Evolutionary conservation across 1,140 invertebrate species (phyloP).

Genomic region (Halesus radiatus): DNA sequence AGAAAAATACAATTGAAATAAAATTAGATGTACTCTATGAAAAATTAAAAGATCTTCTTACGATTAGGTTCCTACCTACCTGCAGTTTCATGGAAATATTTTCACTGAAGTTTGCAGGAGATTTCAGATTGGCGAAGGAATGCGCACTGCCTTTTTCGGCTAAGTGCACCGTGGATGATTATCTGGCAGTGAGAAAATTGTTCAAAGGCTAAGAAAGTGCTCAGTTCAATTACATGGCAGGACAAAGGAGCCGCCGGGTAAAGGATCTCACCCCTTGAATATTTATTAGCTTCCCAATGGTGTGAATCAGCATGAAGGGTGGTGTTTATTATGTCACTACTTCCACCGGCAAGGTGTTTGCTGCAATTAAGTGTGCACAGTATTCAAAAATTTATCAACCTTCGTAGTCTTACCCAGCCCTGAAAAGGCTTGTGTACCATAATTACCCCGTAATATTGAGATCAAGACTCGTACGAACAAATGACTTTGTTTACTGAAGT

Average conservation of each 20-base stretch:
- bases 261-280: constrained; percentile 47
- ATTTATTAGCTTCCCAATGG: constrained; percentile 48
- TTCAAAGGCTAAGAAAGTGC: constrained; percentile 52
- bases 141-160: not conserved
- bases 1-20: no score
- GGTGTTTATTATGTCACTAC: constrained; percentile 1
- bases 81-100: no score
- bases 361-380: not conserved
- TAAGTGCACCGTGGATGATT: constrained; percentile 47
- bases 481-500: no score
- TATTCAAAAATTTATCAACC: no score
- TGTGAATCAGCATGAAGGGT: constrained; percentile 5
- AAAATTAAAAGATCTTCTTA: no score
- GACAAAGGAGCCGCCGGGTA: constrained; percentile 23
- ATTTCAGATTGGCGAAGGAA: no score
- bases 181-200: constrained; percentile 53
- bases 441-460: no score
- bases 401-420: not conserved
- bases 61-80: no score
- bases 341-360: not conserved
- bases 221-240: constrained; percentile 53
- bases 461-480: no score
- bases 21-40: no score
- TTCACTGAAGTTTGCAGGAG: no score
- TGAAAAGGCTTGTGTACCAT: not conserved